Base-by-base conservation (phyloP, 2,888 invertebrate species). In the Chloroclysta siterata region DNA sequence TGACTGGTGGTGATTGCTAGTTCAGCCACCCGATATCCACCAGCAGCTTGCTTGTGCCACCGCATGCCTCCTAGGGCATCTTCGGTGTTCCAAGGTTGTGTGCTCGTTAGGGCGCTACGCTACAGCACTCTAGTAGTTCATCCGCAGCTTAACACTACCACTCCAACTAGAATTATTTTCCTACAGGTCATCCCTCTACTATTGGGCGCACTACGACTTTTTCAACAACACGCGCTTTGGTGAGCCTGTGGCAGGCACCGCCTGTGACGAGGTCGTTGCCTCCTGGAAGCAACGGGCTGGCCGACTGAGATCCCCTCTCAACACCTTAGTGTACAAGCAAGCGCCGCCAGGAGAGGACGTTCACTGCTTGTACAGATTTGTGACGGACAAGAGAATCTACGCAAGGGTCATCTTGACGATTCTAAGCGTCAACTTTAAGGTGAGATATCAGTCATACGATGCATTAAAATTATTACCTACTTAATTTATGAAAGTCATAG, bases 201-300 rank as follows among this genome's bases (percentile, higher is more conserved):
- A 98, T 83, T 98, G 98, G 98, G 98, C 98, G 0, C 98, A 98
- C 82, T 98, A 98, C 80, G 98, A 98, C 80, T 98, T 98, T 93
- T 98, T 98, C 90, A 98, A 98, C 85, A 97, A 97, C 77, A 97
- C 97, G 0, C 95, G 96, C 56, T 96, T 96, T 70, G 98, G 98
- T 0, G 97, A 97, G 69, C 96, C 97, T 0, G 96, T 98, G 0
- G 94, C 95, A 0, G 96, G 95, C 17, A 97, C 97, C 0, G 95
- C 96, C 4, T 98, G 98, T 81, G 98, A 98, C 77, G 97, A 98
- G 82, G 95, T 96, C 1, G 97, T 98, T 81, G 95, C 96, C 10
- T 97, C 97, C 0, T 98, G 97, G 97, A 96, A 95, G 75, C 95
- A 95, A 65, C 93, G 95, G 8, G 95, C 95, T 28, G 98, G 98